These are phyloP conservation scores for Apogon talboti DNA, from an alignment of 2,797 vertebrate genomes.

Conservation along the genomic window DNA sequence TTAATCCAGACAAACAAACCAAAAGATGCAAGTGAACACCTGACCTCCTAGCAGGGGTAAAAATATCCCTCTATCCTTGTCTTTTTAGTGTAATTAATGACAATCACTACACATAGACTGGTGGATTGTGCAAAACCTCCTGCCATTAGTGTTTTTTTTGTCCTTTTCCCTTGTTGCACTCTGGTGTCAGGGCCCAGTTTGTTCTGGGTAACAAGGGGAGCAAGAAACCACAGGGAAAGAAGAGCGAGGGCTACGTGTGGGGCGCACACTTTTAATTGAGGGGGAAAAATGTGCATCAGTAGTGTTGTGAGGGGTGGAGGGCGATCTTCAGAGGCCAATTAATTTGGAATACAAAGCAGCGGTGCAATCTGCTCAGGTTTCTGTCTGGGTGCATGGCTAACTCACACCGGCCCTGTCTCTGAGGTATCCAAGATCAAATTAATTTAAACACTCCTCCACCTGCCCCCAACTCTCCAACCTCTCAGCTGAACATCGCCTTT, in stretches of 20 bases:
- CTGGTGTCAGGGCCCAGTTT: slow-evolving; percentile 61
- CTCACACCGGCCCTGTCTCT: too few relatives aligned
- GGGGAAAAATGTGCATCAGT: slow-evolving; percentile 75
- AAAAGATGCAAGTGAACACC: too few relatives aligned
- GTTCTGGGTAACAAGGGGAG: slow-evolving; percentile 66
- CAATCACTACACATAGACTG: slow-evolving; percentile 26
- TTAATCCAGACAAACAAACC: too few relatives aligned
- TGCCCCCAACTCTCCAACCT: slow-evolving; percentile 30
- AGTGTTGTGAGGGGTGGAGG: slow-evolving; percentile 72
- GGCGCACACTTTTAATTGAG: slow-evolving; percentile 78
- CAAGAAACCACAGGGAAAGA: slow-evolving; percentile 50
- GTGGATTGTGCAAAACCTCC: slow-evolving; percentile 27
- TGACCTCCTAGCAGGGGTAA: too few relatives aligned
- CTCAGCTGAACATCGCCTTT: slow-evolving; percentile 11
- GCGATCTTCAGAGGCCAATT: slow-evolving; percentile 87
- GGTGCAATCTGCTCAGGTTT: slow-evolving; percentile 81
- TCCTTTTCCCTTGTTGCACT: slow-evolving; percentile 22
- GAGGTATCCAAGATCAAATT: slow-evolving; percentile 76
- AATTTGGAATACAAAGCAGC: slow-evolving; percentile 86
- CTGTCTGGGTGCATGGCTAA: slow-evolving; percentile 63
- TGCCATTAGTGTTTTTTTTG: slow-evolving; percentile 27
- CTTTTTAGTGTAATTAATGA: slow-evolving; percentile 37
- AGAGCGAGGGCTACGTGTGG: slow-evolving; percentile 53
- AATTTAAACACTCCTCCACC: slow-evolving; percentile 71
- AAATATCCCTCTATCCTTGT: not conserved